A percentile compares a stretch with the other conserved stretches of the same genome.
Conservation (phyloP, 2,797 vertebrate species). For the Acomys russatus region DNA sequence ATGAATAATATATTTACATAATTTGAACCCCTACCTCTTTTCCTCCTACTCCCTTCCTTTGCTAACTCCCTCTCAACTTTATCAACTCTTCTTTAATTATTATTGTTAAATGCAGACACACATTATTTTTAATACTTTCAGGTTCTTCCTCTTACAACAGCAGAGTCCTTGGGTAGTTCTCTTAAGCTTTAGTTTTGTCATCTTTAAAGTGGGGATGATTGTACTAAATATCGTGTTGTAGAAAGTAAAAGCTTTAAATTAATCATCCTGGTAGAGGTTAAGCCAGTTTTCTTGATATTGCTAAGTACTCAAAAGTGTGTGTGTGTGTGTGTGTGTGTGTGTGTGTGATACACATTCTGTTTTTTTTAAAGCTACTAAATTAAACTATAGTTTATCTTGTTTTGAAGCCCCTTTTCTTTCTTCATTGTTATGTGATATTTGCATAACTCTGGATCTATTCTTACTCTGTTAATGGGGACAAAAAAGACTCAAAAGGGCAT, state of each 20-base stretch:
- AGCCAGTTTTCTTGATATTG: background rate
- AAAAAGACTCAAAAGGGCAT: background rate
- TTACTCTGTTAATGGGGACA: background rate
- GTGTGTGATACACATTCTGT: too few species aligned
- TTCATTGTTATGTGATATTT: background rate
- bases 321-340: background rate
- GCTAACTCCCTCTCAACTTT: background rate
- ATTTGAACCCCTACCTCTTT: background rate
- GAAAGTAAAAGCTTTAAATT: constrained; percentile 8
- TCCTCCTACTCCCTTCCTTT: background rate
- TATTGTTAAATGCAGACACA: background rate
- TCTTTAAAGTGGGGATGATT: background rate
- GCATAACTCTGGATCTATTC: background rate
- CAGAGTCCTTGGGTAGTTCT: background rate
- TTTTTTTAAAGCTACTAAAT: too few species aligned
- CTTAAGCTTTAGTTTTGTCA: background rate
- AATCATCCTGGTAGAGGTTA: background rate
- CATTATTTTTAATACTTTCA: background rate
- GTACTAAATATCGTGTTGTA: background rate
- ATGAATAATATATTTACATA: background rate
- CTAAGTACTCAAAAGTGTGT: background rate
- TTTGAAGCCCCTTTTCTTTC: background rate
- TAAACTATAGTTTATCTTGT: background rate
- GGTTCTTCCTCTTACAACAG: background rate
- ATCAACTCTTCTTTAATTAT: background rate